phyloP scores from a whole-genome alignment of 1,140 invertebrate genomes.

The Vanessa tameamea region DNA sequence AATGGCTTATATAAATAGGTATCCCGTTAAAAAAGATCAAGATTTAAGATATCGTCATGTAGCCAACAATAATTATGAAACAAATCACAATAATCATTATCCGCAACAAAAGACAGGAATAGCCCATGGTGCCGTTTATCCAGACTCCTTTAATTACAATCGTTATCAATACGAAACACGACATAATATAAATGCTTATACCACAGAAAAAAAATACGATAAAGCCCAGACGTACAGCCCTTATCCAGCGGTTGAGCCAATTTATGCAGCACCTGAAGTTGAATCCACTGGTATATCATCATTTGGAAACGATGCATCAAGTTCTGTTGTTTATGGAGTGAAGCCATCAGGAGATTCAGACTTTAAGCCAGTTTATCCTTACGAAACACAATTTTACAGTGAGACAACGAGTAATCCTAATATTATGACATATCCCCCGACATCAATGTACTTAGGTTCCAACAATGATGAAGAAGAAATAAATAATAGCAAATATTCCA shows the following conservation, averaged over 20 bases:
- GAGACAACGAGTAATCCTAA: slow-evolving; percentile 68
- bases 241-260: slow-evolving; percentile 74
- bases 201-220: slow-evolving; percentile 63
- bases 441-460: slow-evolving; percentile 75
- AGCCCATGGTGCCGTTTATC: slow-evolving; percentile 75
- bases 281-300: slow-evolving; percentile 55
- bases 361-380: slow-evolving; percentile 74
- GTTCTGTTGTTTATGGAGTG: slow-evolving; percentile 69
- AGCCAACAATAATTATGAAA: slow-evolving; percentile 57
- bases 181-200: slow-evolving; percentile 52
- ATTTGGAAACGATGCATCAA: slow-evolving; percentile 64
- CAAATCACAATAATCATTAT: slow-evolving; percentile 68
- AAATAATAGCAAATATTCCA: slow-evolving; percentile 59
- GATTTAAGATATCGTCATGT: slow-evolving; percentile 76
- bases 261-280: slow-evolving; percentile 68
- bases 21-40: slow-evolving; percentile 74
- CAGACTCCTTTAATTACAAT: slow-evolving; percentile 70
- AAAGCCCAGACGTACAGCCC: slow-evolving; percentile 57
- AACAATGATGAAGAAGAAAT: slow-evolving; percentile 70
- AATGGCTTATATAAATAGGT: slow-evolving; percentile 65
- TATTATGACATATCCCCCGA: slow-evolving; percentile 61
- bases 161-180: slow-evolving; percentile 68
- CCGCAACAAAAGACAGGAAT: slow-evolving; percentile 76
- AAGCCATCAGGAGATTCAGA: slow-evolving; percentile 67
- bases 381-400: slow-evolving; percentile 65